Conservation (phyloP, 2,888 invertebrate genomes). For the Tenthredo scrophulariae region DNA sequence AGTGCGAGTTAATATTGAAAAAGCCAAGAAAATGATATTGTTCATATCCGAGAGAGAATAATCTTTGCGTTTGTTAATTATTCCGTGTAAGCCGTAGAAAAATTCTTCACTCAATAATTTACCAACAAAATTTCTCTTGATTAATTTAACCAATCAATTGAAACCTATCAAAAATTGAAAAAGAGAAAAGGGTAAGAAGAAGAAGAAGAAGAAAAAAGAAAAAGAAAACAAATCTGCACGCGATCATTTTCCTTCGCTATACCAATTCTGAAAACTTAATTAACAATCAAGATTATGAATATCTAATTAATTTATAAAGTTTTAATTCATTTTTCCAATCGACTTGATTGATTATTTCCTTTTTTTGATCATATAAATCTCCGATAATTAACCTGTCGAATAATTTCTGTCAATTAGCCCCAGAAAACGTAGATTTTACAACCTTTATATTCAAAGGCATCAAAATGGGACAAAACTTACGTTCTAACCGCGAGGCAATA, state of each 20-base stretch:
- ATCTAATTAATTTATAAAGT: background rate
- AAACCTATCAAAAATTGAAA: background rate
- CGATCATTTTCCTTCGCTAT: background rate
- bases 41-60: background rate
- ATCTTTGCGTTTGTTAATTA: background rate
- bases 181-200: too few species aligned
- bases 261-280: background rate
- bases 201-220: background rate
- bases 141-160: background rate
- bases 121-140: background rate
- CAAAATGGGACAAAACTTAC: background rate
- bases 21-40: background rate
- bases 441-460: background rate
- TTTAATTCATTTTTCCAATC: background rate
- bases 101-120: background rate
- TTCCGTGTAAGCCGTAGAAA: background rate
- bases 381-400: background rate
- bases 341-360: background rate
- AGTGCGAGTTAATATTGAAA: background rate
- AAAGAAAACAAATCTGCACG: background rate
- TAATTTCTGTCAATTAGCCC: background rate
- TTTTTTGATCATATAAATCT: background rate
- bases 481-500: conserved; percentile 34
- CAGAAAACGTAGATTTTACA: background rate
- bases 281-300: background rate